These are phyloP conservation scores for Eptatretus burgeri DNA, from an alignment of 2,113 vertebrate species.

Conservation along the genomic window DNA sequence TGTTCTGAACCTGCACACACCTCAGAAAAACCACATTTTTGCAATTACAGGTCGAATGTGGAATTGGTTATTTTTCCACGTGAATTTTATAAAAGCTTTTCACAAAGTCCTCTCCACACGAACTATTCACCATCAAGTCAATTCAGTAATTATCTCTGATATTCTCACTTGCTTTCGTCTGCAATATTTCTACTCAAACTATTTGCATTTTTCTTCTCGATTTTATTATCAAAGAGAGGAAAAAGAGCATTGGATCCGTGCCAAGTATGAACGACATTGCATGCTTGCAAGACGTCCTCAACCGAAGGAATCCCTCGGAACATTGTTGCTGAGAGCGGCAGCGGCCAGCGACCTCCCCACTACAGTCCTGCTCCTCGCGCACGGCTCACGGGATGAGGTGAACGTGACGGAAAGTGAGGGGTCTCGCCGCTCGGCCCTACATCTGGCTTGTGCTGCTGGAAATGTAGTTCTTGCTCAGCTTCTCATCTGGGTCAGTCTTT, in stretches of 20 bases:
- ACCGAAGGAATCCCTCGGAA: conserved; percentile 44
- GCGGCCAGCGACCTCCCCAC: conserved; percentile 50
- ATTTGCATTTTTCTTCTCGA: too few species aligned
- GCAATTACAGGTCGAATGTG: too few species aligned
- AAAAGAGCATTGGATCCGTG: conserved; percentile 77
- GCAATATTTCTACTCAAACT: too few species aligned
- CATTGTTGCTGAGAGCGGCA: conserved; percentile 45
- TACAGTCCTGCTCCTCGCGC: conserved; percentile 59
- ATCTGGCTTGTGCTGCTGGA: conserved; percentile 55
- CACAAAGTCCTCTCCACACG: too few species aligned
- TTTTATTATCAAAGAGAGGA: conserved; percentile 28
- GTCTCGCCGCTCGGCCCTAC: conserved; percentile 54
- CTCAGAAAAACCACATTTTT: too few species aligned
- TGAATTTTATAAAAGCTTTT: too few species aligned
- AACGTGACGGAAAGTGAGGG: conserved; percentile 75
- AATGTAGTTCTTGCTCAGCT: conserved; percentile 64
- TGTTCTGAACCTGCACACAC: too few species aligned
- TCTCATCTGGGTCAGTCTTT: conserved; percentile 49
- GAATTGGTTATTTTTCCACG: too few species aligned
- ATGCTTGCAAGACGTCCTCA: conserved; percentile 40
- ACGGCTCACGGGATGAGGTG: conserved; percentile 55
- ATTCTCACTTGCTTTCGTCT: too few species aligned
- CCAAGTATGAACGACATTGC: conserved; percentile 77
- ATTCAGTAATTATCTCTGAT: too few species aligned
- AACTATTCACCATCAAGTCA: too few species aligned